Base-by-base conservation (phyloP, 1,140 invertebrate genomes). In the Ruditapes philippinarum region DNA sequence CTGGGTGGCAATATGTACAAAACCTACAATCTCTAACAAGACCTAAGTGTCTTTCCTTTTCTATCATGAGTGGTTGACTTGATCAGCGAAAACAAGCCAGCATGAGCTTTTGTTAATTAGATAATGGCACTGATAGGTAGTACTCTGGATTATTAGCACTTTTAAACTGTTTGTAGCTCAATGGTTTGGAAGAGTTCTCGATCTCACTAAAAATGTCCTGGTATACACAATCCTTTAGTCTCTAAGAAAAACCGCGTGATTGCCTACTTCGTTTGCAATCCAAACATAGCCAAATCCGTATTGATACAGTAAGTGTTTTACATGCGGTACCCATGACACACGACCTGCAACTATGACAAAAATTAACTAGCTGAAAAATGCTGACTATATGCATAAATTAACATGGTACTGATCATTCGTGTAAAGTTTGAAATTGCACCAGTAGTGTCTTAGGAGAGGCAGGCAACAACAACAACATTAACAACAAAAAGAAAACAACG, bases 231-330 rank as follows among this genome's bases (percentile, higher is more conserved):
- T 88, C 74, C 19, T 28, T 68, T 33, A 80, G 28, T 68, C 85
- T 79, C 36, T 65, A 25, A 31, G 45, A 51, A 80, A 88, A 68
- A 38, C 31, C 25, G 36, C 31, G 19, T 11, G 28, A 36, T 88
- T 36, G 22, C 74, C 60, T 28, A 80, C 19, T 0, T 38, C 22
- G 22, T 78, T 19, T 12, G 22, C 33, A 7, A 60, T 49, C 73
- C 49, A 78, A 12, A 88, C 76, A 57, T 68, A 88, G 7, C 74
- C 57, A 73, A 68, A 88, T n/a, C 73, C 85, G 19, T 62, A 38
- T 19, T 33, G 14, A 68, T 36, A 79, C 54, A 80, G 38, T 38
- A 85, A 14, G n/a, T 85, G 45, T 51, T 70, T 88, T 28, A 88
- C 25, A 22, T 80, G 5, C 3, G 76, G 0, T 31, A 28, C 57